These are phyloP conservation scores for Drosophila anceps DNA, from an alignment of 2,888 invertebrate species.

Conservation along the genomic window DNA sequence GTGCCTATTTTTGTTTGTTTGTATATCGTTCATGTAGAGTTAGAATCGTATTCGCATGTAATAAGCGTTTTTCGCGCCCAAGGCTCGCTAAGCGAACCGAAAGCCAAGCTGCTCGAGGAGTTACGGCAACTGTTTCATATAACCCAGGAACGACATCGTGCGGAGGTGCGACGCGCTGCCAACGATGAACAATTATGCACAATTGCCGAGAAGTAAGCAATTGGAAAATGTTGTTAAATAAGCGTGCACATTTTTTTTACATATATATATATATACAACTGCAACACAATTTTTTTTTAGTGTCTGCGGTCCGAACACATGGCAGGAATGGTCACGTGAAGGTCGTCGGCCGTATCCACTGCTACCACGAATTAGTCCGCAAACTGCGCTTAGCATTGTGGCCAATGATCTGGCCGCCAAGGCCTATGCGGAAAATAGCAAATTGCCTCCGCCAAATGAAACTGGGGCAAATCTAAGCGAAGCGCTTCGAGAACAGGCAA, in stretches of 20 bases:
- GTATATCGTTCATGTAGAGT: constrained; percentile 87
- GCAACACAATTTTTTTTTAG: constrained; percentile 81
- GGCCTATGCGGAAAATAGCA: constrained; percentile 88
- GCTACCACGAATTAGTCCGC: constrained; percentile 93
- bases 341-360: constrained; percentile 93
- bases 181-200: constrained; percentile 96
- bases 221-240: constrained; percentile 26
- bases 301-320: constrained; percentile 89
- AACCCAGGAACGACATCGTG: constrained; percentile 95
- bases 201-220: constrained; percentile 94
- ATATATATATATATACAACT: constrained; percentile 14
- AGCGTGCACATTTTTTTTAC: constrained; percentile 8
- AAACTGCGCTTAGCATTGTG: constrained; percentile 93
- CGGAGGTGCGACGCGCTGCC: constrained; percentile 95
- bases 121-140: constrained; percentile 93
- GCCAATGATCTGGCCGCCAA: constrained; percentile 92
- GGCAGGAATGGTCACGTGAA: constrained; percentile 93
- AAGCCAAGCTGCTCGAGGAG: constrained; percentile 93
- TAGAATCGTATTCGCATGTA: constrained; percentile 96
- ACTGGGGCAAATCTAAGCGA: constrained; percentile 80
- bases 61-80: constrained; percentile 96
- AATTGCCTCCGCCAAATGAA: constrained; percentile 86
- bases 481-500: constrained; percentile 68
- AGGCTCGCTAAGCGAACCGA: constrained; percentile 93
- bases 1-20: constrained; percentile 32